Evolutionary conservation across 2,797 vertebrate genomes (phyloP).

Genomic region (Linurgus olivaceus): DNA sequence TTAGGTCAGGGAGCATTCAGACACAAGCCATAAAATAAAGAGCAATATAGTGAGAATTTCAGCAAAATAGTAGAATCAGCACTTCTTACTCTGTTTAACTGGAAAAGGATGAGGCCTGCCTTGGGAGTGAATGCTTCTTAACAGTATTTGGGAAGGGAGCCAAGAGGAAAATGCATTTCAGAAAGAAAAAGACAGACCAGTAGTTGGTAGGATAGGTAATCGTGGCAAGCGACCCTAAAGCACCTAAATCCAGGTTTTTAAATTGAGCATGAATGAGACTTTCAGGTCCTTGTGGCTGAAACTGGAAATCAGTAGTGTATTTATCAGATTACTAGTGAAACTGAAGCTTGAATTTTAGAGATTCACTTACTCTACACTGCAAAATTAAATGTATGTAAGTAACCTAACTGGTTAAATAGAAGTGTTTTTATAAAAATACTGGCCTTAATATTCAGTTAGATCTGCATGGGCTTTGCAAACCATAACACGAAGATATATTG

Average conservation of each 20-base stretch:
- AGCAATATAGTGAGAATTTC: conserved; percentile 65
- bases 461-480: neutral
- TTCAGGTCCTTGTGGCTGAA: neutral
- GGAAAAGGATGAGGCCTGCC: conserved; percentile 64
- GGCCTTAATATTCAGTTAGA: neutral
- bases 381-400: neutral
- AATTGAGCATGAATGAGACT: neutral
- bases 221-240: conserved; percentile 33
- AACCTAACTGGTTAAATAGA: neutral
- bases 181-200: conserved; percentile 7
- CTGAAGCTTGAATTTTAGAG: neutral
- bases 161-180: conserved; percentile 74
- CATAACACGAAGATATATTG: neutral
- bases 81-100: conserved; percentile 74
- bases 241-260: conserved; percentile 4
- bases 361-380: neutral
- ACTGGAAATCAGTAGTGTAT: neutral
- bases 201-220: conserved; percentile 56
- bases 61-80: conserved; percentile 71
- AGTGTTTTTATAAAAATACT: neutral
- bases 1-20: conserved; percentile 66
- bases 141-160: conserved; percentile 62
- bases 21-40: conserved; percentile 72
- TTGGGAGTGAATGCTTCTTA: conserved; percentile 73
- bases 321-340: neutral